Base-by-base conservation (phyloP, 2,797 vertebrate species). In the Cuniculus paca region DNA sequence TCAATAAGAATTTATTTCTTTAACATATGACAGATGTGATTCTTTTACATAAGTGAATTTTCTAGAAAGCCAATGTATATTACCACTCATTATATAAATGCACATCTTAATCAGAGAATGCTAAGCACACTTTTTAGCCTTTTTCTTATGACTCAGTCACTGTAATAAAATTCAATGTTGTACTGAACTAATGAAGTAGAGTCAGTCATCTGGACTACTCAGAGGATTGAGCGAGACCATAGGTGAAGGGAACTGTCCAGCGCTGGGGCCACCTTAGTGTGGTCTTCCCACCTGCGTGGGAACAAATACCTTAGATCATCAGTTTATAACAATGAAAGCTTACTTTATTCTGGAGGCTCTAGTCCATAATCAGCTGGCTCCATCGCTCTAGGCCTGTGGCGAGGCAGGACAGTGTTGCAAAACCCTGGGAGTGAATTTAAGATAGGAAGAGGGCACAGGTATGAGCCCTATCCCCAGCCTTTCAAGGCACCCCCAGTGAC, bases 171-270 rank as follows among this genome's bases (percentile, higher is more conserved):
- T 58, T 39, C 77, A n/a, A 0, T 61, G 31, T 58, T 50, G 16
- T 34, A 28, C 39, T 84, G 28, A 90, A 34, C 45, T 94, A 26
- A 50, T n/a, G 84, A 72, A 74, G 56, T 52, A 17, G 16, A 4
- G 19, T 6, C 6, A 34, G 17, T 42, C 11, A 8, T 9, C 2
- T 12, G 31, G 61, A 52, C 14, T 20, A 0, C 2, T 4, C 70
- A 86, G 54, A 48, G 20, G 54, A 26, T 17, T 36, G 5, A 68
- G 24, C 70, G 88, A 17, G 72, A 34, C 39, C 9, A 36, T 1
- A 6, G 11, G 36, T 34, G 2, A 93, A 36, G 36, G 6, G 36
- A 22, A 5, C 11, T 74, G 45, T 45, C 45, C 34, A n/a, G 19
- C 3, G 16, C 48, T 0, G 17, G 31, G 52, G 11, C n/a, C 19